phyloP scores from a whole-genome alignment of 2,888 invertebrate species.

The Andricus curvator region DNA sequence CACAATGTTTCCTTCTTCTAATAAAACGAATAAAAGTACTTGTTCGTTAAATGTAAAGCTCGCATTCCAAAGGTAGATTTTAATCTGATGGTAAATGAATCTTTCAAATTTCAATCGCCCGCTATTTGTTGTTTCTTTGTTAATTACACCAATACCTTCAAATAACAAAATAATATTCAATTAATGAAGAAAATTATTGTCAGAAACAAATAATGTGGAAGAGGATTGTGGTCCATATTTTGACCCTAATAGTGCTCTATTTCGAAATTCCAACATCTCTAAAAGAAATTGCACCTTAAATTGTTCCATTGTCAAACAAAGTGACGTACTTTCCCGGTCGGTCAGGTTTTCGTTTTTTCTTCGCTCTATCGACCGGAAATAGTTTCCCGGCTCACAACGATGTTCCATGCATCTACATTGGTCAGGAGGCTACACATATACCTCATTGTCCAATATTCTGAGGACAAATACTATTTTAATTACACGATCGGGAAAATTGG shows the following conservation, averaged over 20 bases:
- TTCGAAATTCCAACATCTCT: neutral
- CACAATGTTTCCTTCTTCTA: neutral
- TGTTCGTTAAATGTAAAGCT: neutral
- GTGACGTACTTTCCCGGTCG: neutral
- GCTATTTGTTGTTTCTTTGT: no score
- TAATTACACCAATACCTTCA: no score
- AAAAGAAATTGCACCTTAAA: neutral
- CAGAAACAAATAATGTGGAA: no score
- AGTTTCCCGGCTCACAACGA: neutral
- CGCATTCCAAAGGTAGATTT: no score
- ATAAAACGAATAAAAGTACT: neutral
- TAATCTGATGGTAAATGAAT: neutral
- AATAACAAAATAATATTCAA: no score
- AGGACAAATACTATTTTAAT: constrained; percentile 37
- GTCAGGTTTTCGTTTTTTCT: neutral
- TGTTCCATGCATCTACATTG: neutral
- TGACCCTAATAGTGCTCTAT: neutral
- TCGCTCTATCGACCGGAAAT: neutral
- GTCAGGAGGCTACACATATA: no score
- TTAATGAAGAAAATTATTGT: no score
- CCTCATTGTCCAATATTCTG: neutral
- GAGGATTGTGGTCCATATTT: neutral
- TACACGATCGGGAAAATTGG: constrained; percentile 22
- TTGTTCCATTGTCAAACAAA: neutral
- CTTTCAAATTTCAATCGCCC: neutral